These are phyloP conservation scores for Aphelenchoides fujianensis DNA, from an alignment of 1,140 invertebrate species.

Conservation along the genomic window DNA sequence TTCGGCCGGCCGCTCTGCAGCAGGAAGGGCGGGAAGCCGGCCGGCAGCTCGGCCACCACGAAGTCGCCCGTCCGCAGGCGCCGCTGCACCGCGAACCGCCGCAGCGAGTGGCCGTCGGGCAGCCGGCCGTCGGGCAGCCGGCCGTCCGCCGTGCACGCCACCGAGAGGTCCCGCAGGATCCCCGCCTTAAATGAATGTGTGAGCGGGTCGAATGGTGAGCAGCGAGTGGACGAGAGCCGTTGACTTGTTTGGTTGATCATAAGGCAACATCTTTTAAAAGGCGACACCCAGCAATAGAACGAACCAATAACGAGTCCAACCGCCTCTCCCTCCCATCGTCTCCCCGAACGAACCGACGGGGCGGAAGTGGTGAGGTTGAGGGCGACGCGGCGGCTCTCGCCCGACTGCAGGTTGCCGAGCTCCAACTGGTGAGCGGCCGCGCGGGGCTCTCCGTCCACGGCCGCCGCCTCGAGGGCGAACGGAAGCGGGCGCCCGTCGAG, in stretches of 20 bases:
- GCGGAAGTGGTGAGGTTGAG: not conserved
- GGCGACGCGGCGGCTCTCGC: not conserved
- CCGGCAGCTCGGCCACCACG: conserved; percentile 10
- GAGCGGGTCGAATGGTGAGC: not conserved
- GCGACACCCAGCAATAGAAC: no score
- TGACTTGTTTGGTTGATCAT: not conserved
- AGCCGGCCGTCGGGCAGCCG: no score
- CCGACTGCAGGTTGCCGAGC: conserved; percentile 13
- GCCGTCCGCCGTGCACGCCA: not conserved
- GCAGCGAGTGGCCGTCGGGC: not conserved
- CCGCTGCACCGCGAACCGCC: not conserved
- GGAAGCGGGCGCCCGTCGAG: not conserved
- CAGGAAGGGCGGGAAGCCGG: not conserved
- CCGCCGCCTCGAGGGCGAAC: not conserved
- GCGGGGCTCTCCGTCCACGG: not conserved
- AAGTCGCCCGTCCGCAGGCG: not conserved
- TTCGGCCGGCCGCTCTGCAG: not conserved
- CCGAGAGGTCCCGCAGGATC: not conserved
- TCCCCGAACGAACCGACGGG: no score
- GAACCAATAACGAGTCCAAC: no score
- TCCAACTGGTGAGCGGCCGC: not conserved
- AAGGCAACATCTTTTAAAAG: no score
- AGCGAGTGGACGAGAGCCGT: not conserved
- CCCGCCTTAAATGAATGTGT: conserved; percentile 8
- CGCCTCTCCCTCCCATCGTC: no score